Evolutionary conservation across 2,888 invertebrate species (phyloP), one percentile per base, ranked within the genome.

Genomic region (Tachina lurida): DNA sequence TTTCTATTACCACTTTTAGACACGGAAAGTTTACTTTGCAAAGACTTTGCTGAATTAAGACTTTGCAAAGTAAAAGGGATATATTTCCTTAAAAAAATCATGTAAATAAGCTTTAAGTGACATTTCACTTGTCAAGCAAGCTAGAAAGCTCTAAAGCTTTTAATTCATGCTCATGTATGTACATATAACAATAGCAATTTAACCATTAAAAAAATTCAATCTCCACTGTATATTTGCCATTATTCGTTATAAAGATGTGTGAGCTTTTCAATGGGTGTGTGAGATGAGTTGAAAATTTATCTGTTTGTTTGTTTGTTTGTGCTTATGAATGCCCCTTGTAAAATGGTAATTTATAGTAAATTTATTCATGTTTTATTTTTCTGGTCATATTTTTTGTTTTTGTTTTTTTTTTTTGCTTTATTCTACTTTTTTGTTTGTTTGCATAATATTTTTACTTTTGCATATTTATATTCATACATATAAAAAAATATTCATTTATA

Each of bases 281-380:
- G 58, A 52, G 63, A 8, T 65, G 70, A 65, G 52, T 52, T 60
- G 52, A 19, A 71, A 58, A 63, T 60, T 39, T 39, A 19, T 56
- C 41, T 62, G 60, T 78, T 17, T 77, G 78, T 62, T 60, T 84
- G 75, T 49, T 17, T 63, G 31, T 31, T 31, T 31, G 31, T 71
- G 22, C 49, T 58, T 63, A 60, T 71, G 85, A 75, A 73, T 86
- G 76, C 56, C 76, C 68, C 76, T 86, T 83, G 83, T 80, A 80
- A 86, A 86, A 86, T 86, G 83, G 79, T 86, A 86, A 86, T 86
- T 86, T 86, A 86, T 86, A 86, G 86, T 79, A 86, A 86, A 86
- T 83, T 83, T 86, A 86, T 86, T 86, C 86, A 86, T 86, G 83
- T 86, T 86, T 86, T 83, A 79, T 83, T 83, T 56, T 74, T 45